phyloP scores from a whole-genome alignment of 2,797 vertebrate species.

The Gobionotothen gibberifrons region DNA sequence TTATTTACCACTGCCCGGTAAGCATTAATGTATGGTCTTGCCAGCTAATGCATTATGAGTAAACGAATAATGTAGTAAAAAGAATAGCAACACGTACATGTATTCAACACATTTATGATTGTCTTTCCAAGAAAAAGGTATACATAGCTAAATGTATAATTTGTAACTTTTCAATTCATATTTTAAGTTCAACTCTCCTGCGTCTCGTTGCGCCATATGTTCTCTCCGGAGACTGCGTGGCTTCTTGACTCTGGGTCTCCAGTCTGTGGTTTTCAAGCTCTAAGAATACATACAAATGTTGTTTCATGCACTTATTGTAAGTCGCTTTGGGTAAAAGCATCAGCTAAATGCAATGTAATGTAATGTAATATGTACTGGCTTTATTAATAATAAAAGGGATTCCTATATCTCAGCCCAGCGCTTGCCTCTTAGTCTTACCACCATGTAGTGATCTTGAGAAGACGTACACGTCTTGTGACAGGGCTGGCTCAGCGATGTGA shows the following conservation, averaged over 20 bases:
- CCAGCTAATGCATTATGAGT: slow-evolving; percentile 54
- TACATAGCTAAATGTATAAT: not conserved
- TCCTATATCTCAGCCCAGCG: slow-evolving; percentile 12
- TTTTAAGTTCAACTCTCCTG: not conserved
- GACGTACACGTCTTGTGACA: slow-evolving; percentile 58
- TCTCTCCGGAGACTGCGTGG: not conserved
- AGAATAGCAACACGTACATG: not conserved
- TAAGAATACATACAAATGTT: slow-evolving; percentile 29
- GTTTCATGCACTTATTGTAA: slow-evolving; percentile 10
- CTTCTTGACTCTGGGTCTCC: not conserved
- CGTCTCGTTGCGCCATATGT: not conserved
- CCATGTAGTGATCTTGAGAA: slow-evolving; percentile 36
- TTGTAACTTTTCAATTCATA: not conserved
- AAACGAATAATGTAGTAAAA: slow-evolving; percentile 13
- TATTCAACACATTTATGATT: slow-evolving; percentile 1
- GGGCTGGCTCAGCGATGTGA: slow-evolving; percentile 61
- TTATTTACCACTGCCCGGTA: slow-evolving; percentile 68
- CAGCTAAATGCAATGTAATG: too few species aligned
- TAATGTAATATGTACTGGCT: not conserved
- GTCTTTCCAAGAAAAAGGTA: slow-evolving; percentile 2
- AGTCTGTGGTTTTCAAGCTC: slow-evolving; percentile 1
- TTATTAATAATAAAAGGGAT: slow-evolving; percentile 55
- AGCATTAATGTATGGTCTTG: slow-evolving; percentile 45
- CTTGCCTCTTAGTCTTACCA: slow-evolving; percentile 28
- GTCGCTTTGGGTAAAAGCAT: too few species aligned